A percentile compares a stretch with the other conserved stretches of the same genome.
These are phyloP conservation scores for Numida meleagris DNA, from an alignment of 2,113 vertebrate species.

Conservation along the genomic window DNA sequence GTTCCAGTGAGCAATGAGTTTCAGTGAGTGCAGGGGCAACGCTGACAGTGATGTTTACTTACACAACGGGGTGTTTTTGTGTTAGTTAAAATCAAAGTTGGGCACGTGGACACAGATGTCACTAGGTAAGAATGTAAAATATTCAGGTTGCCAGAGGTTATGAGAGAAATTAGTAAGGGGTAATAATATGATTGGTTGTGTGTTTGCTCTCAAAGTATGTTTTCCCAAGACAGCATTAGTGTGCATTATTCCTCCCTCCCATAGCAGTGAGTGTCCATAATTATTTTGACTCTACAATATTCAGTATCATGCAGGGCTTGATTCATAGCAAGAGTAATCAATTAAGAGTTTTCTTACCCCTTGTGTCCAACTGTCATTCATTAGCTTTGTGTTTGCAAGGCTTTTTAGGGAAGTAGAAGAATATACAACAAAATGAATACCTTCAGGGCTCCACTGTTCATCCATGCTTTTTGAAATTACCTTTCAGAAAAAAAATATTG, in stretches of 20 bases:
- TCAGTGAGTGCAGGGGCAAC: background rate
- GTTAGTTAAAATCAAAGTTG: background rate
- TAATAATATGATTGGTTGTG: conserved; percentile 53
- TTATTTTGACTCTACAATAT: background rate
- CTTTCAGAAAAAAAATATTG: background rate
- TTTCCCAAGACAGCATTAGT: conserved; percentile 17
- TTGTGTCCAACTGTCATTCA: background rate
- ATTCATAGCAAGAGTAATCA: background rate
- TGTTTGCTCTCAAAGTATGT: conserved; percentile 26
- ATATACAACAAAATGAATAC: background rate
- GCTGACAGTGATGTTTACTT: background rate
- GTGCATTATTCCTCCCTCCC: background rate
- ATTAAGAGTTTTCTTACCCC: background rate
- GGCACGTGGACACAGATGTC: conserved; percentile 33
- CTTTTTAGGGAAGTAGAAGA: background rate
- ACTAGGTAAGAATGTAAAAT: conserved; percentile 40
- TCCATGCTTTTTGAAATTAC: background rate
- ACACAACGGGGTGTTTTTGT: background rate
- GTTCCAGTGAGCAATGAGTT: background rate
- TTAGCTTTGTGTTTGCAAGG: background rate
- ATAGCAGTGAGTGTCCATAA: background rate
- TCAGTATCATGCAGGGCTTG: background rate
- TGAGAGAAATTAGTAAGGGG: conserved; percentile 47
- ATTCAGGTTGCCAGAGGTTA: conserved; percentile 48
- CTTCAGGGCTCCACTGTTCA: background rate